Percentiles rank a stretch among this genome's conserved stretches.
phyloP scores from a whole-genome alignment of 2,113 vertebrate species.

The Nannospalax galili region DNA sequence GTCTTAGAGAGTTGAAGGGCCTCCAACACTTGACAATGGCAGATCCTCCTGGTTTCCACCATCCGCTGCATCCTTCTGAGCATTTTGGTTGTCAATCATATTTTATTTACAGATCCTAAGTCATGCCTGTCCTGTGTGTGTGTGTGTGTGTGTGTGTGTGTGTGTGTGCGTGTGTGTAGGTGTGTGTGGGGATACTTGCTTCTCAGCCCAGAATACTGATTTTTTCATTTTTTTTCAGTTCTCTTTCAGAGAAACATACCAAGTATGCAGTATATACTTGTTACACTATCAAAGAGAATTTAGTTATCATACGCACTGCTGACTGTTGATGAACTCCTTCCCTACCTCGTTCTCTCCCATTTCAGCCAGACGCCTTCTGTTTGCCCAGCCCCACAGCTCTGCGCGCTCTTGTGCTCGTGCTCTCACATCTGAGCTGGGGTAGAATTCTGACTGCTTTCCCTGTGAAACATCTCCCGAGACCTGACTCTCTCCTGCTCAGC shows the following conservation, averaged over 20 bases:
- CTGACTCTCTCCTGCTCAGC: background rate
- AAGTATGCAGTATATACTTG: background rate
- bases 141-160: background rate
- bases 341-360: background rate
- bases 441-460: background rate
- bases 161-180: background rate
- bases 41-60: background rate
- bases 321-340: background rate
- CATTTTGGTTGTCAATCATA: background rate
- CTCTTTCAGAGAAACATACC: background rate
- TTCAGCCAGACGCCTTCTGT: background rate
- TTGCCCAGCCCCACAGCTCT: background rate
- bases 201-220: background rate
- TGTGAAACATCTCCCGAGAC: background rate
- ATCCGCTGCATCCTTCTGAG: background rate
- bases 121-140: background rate
- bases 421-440: background rate
- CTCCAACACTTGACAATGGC: background rate
- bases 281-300: background rate
- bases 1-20: background rate
- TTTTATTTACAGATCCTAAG: background rate
- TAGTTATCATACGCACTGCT: background rate
- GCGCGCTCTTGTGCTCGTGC: background rate
- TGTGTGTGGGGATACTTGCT: background rate
- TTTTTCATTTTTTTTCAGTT: background rate